Evolutionary conservation across 2,113 vertebrate species (phyloP), one percentile per base, ranked within the genome.

Genomic region (Catharus fuscescens): DNA sequence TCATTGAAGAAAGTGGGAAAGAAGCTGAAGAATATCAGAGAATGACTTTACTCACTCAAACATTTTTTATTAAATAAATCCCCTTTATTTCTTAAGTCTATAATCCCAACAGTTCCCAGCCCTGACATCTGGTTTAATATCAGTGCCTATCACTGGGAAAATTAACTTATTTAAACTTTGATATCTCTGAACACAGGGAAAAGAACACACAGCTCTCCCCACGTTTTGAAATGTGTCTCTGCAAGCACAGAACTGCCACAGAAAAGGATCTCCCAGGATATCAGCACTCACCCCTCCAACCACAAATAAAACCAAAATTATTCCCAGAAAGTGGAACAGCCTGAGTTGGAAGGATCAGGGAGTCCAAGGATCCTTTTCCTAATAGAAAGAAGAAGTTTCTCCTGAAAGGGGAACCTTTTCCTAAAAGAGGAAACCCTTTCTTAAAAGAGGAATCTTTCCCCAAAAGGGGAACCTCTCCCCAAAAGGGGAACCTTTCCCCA

Each of bases 211-310:
- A 32, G 25, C 25, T 12, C 34, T 20, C 8, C n/a, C 47, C 57
- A 24, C 34, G 28, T 12, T 44, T 65, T 20, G 5, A 16, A 20
- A 38, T 0, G 6, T 1, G 4, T 2, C 8, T 0, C 3, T 4
- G 40, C 38, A 17, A 50, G 53, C n/a, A 29, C 3, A 5, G 36
- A 21, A 14, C 20, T 34, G 56, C 2, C 52, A 24, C 18, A 34
- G 29, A 3, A 40, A 8, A 45, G 9, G 26, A 2, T 0, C 24
- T 10, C 28, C 53, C 24, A 8, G 62, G 38, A 29, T 2, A 17
- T 50, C 25, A 15, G 15, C 5, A 13, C n/a, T 34, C 2, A 5
- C 26, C 31, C 6, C 50, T 31, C 60, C 21, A 74, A 32, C 2
- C 54, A 83, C 1, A 14, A 65, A 56, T 3, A 47, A 26, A 34